Conservation (phyloP, 2,113 vertebrate genomes). For the Drymodes brunneopygia region DNA sequence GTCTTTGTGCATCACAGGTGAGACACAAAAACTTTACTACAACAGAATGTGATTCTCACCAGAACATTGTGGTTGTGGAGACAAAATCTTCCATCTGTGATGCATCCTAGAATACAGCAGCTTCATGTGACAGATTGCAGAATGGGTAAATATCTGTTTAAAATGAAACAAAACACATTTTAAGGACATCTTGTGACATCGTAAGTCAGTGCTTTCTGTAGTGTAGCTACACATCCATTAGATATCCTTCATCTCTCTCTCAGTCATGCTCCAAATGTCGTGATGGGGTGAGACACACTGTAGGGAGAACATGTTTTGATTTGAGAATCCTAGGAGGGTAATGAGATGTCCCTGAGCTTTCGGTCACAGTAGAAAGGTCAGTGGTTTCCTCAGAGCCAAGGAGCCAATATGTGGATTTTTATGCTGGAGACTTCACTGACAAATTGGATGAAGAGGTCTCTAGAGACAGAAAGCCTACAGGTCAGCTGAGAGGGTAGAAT, state of each 20-base stretch:
- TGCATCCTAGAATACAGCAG: not conserved
- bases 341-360: not conserved
- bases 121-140: not conserved
- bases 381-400: not conserved
- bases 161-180: not conserved
- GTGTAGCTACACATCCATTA: not conserved
- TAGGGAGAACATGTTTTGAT: not conserved
- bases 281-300: rapidly evolving
- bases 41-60: not conserved
- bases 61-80: not conserved
- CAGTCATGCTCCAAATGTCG: not conserved
- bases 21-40: not conserved
- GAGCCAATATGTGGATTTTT: not conserved
- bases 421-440: not conserved
- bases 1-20: not conserved
- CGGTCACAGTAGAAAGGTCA: not conserved
- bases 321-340: not conserved
- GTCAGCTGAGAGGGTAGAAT: not conserved
- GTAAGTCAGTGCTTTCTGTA: not conserved
- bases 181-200: not conserved
- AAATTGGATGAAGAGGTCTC: not conserved
- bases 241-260: not conserved
- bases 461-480: not conserved
- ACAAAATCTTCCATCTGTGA: not conserved
- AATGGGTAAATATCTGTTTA: not conserved